Conservation (phyloP, 2,797 vertebrate genomes). For the Poecilia velifera region DNA sequence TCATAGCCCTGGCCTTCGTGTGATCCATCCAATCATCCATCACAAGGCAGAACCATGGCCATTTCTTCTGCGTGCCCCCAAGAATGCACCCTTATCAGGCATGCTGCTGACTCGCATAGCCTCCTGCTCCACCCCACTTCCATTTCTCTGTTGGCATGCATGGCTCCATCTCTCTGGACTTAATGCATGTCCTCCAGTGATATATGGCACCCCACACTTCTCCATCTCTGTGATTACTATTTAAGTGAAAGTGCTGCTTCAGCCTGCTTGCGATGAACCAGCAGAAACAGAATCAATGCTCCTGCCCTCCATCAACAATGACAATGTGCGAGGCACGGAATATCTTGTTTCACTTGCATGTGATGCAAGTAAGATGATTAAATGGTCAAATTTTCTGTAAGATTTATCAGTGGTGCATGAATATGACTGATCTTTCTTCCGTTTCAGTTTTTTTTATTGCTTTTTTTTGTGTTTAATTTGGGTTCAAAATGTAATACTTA, state of each 20-base stretch:
- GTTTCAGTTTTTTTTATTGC: conserved; percentile 21
- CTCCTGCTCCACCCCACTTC: conserved; percentile 48
- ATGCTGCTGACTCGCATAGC: conserved; percentile 60
- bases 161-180: conserved; percentile 61
- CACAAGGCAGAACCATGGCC: conserved; percentile 35
- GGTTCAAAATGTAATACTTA: conserved; percentile 62
- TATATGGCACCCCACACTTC: conserved; percentile 57
- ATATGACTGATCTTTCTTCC: conserved; percentile 23
- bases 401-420: conserved; percentile 40
- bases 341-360: conserved; percentile 40
- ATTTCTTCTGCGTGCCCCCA: conserved; percentile 34
- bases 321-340: conserved; percentile 31
- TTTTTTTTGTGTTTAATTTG: conserved; percentile 25
- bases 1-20: conserved; percentile 19
- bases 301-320: conserved; percentile 34
- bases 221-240: conserved; percentile 65
- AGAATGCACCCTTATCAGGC: conserved; percentile 53
- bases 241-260: conserved; percentile 68
- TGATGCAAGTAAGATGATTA: conserved; percentile 36
- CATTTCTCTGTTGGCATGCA: conserved; percentile 62
- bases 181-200: conserved; percentile 66
- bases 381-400: conserved; percentile 35
- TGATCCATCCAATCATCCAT: conserved; percentile 53
- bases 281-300: conserved; percentile 60
- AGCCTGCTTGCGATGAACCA: conserved; percentile 63